Evolutionary conservation across 1,140 invertebrate species (phyloP), one percentile per base, ranked within the genome.

Genomic region (Diorhabda elongata): DNA sequence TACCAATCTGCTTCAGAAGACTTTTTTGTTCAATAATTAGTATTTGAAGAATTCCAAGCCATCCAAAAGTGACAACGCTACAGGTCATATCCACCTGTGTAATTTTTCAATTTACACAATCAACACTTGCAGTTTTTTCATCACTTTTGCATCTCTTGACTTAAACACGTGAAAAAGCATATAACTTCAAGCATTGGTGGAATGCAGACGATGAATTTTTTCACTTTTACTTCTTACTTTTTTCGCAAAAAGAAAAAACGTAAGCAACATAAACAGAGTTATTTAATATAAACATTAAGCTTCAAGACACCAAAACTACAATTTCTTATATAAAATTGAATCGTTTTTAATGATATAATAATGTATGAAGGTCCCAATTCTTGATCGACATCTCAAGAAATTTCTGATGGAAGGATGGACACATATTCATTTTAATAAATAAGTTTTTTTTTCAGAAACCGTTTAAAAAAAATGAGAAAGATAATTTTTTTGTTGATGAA

Each of bases 131-230:
- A 52, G 6, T 6, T 52, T 52, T 52, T 52, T n/a, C 47, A n/a
- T 52, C 47, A 52, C 47, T 52, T 52, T n/a, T 52, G 47, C 6
- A 52, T 52, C n/a, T n/a, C 47, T 52, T n/a, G 47, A 8, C 47
- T 8, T n/a, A 52, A 8, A 52, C 47, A 52, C n/a, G 47, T 52
- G 6, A 52, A 52, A 52, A 52, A 52, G 47, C 47, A n/a, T 52
- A 52, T n/a, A 52, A 52, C n/a, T 11, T 65, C 44, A 65, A 65
- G 64, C 64, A 65, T 44, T 58, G 64, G 64, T 65, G 64, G 64
- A 65, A 65, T 65, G 64, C 64, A 65, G 11, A 63, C 44, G 5
- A 65, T 58, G 45, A 52, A 7, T 65, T 26, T 65, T 9, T 4
- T 26, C 8, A 11, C n/a, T 63, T 52, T 44, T 41, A 63, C 9